Base-by-base conservation (phyloP, 2,797 vertebrate genomes). In the Platalea minor region DNA sequence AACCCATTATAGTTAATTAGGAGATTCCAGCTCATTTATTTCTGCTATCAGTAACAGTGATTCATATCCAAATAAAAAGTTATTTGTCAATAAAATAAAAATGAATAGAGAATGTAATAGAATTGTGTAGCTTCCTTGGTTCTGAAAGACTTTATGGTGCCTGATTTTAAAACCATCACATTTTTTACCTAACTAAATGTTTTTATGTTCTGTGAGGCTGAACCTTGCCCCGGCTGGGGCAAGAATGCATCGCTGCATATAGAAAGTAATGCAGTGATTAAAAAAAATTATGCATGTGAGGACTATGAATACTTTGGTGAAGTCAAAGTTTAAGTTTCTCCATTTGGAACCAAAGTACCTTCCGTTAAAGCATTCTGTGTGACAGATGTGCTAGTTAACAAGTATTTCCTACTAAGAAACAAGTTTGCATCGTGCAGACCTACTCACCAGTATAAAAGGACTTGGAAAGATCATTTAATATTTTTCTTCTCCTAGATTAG, bases 21-120 rank as follows among this genome's bases (percentile, higher is more conserved):
- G 14, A 54, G 17, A 87, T 92, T 75, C 11, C 56, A 92, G 25
- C 5, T 80, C 18, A 63, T 80, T 94, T 74, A 50, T 64, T 95
- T 83, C 39, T 88, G 17, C 56, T 83, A 39, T 64, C 72, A 56
- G 31, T n/a, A 92, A 76, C 26, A 67, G 43, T 53, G 35, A 94
- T 92, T 93, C 77, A 89, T 76, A 77, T 5, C 5, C 48, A 88
- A 91, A 92, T 77, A 74, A 87, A 94, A 95, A 89, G 11, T 45
- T 76, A 41, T 59, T 85, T 79, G 19, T 43, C 72, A 77, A 72
- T 83, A 89, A 91, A 91, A 63, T 53, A 91, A 70, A 87, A 94
- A 85, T 45, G 0, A 93, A 69, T 59, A 69, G 21, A 68, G 5
- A 67, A 60, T 15, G 3, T 20, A 80, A 64, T 33, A 33, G 19